Evolutionary conservation across 1,140 invertebrate genomes (phyloP), one percentile per base, ranked within the genome.

Genomic region (Drosophila nigrodunni): DNA sequence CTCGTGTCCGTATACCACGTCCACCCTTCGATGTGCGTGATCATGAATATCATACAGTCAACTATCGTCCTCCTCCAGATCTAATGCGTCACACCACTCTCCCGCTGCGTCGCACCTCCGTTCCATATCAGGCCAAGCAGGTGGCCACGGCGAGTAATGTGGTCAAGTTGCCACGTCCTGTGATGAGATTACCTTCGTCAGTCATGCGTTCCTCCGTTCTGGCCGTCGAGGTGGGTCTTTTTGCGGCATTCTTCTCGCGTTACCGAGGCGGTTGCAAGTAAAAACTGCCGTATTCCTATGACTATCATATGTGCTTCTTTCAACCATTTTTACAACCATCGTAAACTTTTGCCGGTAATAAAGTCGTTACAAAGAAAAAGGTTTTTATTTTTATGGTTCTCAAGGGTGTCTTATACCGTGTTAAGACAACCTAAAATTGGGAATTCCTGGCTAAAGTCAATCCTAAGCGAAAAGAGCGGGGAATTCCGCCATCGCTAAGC

Each of bases 11-110:
- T 7, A 71, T 61, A 43, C 85, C 85, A 6, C 71, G 60, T 0
- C 85, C 85, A 0, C 85, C 85, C 7, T 89, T 89, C n/a, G 85
- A 89, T 72, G 85, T 50, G 3, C 68, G 85, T 7, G 85, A 89
- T 9, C 74, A 74, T 2, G 85, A 89, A 25, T 89, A 72, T 21
- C 85, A 89, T 52, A 89, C 85, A 0, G 37, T 85, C 35, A 60
- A 3, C 43, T 74, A 43, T 55, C 69, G 61, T 0, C 4, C 65
- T 3, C 54, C 44, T 15, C 50, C 67, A n/a, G 13, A 61, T 6
- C 15, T 64, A 1, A 10, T 47, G 18, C 59, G 59, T 3, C 35
- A 3, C 11, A 15, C 25, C 10, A 5, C 13, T 1, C 5, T 44
- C 7, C 37, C 52, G 8, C 15, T 11, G 1, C 58, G 4, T 9